Conservation (phyloP, 2,888 invertebrate species). For the Stramonita haemastoma region DNA sequence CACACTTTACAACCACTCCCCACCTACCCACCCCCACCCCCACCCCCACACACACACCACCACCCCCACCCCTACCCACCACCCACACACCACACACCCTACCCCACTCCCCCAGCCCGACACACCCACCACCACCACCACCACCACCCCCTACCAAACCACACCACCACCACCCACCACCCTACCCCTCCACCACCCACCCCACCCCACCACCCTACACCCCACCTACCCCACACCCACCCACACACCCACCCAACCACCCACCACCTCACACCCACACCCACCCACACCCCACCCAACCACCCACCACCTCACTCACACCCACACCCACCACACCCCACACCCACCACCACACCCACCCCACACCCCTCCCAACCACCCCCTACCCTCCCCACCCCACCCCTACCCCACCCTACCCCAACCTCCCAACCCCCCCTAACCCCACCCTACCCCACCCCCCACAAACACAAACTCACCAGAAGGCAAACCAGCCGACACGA, state of each 20-base stretch:
- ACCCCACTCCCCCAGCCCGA: background rate
- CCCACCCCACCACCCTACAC: background rate
- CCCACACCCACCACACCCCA: too few relatives aligned
- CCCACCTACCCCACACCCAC: background rate
- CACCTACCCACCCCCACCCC: too few relatives aligned
- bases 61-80: background rate
- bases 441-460: background rate
- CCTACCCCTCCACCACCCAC: too few relatives aligned
- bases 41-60: background rate
- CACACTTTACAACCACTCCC: too few relatives aligned
- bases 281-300: too few relatives aligned
- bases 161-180: too few relatives aligned
- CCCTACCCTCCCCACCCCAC: background rate
- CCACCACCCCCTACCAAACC: background rate
- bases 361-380: too few relatives aligned
- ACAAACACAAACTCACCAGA: slow-evolving; percentile 40
- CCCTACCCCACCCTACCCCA: background rate
- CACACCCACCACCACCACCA: background rate
- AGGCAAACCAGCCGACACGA: slow-evolving; percentile 52
- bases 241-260: too few relatives aligned
- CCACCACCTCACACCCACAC: too few relatives aligned
- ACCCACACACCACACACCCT: background rate
- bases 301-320: too few relatives aligned
- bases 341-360: too few relatives aligned
- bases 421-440: background rate